Evolutionary conservation across 2,888 invertebrate species (phyloP).

Genomic region (Trimorus sp.): DNA sequence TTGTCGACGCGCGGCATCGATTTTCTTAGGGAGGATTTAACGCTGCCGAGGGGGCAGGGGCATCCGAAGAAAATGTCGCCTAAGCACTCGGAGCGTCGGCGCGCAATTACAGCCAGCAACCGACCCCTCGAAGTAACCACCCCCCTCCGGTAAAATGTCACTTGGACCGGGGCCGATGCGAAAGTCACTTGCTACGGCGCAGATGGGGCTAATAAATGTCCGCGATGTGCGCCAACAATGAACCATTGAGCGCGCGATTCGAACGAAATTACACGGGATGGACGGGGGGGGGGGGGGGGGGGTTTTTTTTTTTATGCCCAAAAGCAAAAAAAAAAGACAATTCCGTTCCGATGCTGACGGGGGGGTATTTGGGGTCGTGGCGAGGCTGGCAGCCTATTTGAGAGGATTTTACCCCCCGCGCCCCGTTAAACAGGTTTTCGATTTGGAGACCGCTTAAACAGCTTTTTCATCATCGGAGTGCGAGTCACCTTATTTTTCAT

Average conservation of each 20-base stretch:
- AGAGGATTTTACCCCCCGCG: no score
- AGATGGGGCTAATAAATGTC: constrained; percentile 24
- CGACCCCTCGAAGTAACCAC: neutral
- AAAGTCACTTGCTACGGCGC: constrained; percentile 10
- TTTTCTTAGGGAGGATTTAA: constrained; percentile 16
- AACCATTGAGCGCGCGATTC: neutral
- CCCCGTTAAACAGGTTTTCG: no score
- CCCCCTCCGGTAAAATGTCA: constrained; percentile 8
- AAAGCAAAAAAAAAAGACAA: constrained; percentile 1
- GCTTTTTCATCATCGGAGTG: no score
- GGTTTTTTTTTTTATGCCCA: constrained; percentile 11
- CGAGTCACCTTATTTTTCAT: no score
- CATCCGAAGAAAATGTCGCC: constrained; percentile 8
- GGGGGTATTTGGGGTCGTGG: no score
- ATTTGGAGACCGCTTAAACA: no score
- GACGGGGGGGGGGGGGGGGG: no score
- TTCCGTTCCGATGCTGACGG: no score
- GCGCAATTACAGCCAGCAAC: constrained; percentile 9
- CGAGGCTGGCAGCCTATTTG: no score
- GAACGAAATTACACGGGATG: constrained; percentile 1
- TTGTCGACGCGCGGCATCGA: constrained; percentile 18
- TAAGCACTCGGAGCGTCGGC: constrained; percentile 19
- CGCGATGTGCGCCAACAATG: constrained; percentile 2
- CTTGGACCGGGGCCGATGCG: constrained; percentile 10
- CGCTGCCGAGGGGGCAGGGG: neutral